Percentiles rank a stretch among this genome's conserved stretches.
Evolutionary conservation across 1,140 invertebrate species (phyloP).

Genomic region (Heterodera carotae): DNA sequence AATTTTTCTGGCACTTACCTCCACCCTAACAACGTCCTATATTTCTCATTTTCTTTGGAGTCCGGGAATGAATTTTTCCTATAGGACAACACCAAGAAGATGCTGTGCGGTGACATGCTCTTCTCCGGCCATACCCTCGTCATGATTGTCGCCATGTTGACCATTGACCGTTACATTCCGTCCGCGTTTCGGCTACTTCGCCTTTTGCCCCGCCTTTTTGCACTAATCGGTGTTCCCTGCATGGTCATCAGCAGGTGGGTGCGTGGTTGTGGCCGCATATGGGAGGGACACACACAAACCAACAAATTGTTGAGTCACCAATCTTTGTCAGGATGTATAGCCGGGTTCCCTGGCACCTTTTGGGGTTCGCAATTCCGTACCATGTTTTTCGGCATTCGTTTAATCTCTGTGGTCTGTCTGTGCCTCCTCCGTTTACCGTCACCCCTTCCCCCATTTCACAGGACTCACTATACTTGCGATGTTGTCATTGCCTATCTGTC

Average conservation of each 20-base stretch:
- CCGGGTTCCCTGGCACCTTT: too few species aligned
- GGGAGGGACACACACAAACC: too few species aligned
- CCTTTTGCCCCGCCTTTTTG: slow-evolving; percentile 35
- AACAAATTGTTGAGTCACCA: too few species aligned
- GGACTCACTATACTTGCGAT: slow-evolving; percentile 52
- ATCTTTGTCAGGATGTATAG: too few species aligned
- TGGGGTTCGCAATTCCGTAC: too few species aligned
- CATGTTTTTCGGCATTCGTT: too few species aligned
- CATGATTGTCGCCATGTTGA: slow-evolving; percentile 53
- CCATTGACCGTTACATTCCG: slow-evolving; percentile 53
- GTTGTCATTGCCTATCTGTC: slow-evolving; percentile 56
- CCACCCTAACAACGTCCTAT: too few species aligned
- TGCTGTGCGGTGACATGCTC: slow-evolving; percentile 63
- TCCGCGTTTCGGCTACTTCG: slow-evolving; percentile 32
- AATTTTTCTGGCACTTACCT: too few species aligned
- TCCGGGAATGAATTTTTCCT: background rate
- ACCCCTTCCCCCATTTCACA: slow-evolving; percentile 5
- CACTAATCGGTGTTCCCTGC: slow-evolving; percentile 42
- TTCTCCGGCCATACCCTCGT: slow-evolving; percentile 62
- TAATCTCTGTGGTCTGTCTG: too few species aligned
- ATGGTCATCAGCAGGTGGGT: slow-evolving; percentile 41
- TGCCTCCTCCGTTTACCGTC: slow-evolving; percentile 18
- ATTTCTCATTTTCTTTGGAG: too few species aligned
- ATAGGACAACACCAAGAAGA: slow-evolving; percentile 52
- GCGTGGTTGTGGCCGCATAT: too few species aligned